Evolutionary conservation across 2,888 invertebrate genomes (phyloP).

Genomic region (Ophion costatus): DNA sequence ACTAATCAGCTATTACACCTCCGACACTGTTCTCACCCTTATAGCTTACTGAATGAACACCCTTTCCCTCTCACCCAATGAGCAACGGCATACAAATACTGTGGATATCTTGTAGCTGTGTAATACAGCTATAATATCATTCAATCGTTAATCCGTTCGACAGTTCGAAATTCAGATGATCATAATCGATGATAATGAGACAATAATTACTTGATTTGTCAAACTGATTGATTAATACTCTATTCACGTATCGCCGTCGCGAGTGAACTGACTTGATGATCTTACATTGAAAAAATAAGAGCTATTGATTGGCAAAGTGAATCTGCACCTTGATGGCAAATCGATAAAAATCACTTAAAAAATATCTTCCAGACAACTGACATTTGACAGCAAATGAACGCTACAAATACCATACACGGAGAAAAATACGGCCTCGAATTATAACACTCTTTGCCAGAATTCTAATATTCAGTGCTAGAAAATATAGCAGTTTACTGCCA

Average conservation of each 20-base stretch:
- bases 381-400: too few species aligned
- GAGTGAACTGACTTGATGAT: background rate
- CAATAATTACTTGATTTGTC: background rate
- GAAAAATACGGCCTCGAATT: too few species aligned
- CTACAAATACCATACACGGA: too few species aligned
- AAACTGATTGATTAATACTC: background rate
- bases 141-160: background rate
- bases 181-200: background rate
- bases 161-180: background rate
- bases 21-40: background rate
- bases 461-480: too few species aligned
- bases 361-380: too few species aligned
- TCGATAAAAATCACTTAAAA: too few species aligned
- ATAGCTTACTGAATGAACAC: slow-evolving; percentile 34
- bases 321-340: too few species aligned
- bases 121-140: background rate
- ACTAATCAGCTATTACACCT: slow-evolving; percentile 13
- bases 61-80: background rate
- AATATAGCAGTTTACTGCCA: too few species aligned
- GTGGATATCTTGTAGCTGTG: too few species aligned
- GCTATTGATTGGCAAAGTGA: too few species aligned
- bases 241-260: background rate
- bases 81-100: background rate
- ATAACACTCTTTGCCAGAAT: too few species aligned
- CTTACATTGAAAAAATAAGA: background rate